Base-by-base conservation (phyloP, 2,888 invertebrate species). In the Gymnocheta viridis region DNA sequence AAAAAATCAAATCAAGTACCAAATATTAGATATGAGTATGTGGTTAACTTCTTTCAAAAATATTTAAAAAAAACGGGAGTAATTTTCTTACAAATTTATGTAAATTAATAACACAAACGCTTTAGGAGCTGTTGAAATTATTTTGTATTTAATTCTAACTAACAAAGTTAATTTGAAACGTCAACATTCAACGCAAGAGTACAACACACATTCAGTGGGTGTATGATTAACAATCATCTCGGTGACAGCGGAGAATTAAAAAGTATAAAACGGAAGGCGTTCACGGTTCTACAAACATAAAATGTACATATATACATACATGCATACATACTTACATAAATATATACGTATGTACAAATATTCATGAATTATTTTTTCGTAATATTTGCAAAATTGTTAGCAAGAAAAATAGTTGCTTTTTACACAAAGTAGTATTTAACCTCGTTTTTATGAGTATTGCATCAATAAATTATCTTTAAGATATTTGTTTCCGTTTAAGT, bases 381-480 rank as follows among this genome's bases (percentile, higher is more conserved):
- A n/a, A 6, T 14, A 66, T 56, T 73, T 49, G 73, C 62, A 73
- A 73, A 51, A 7, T 27, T 41, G 14, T 19, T 10, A 19, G 0
- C 19, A 32, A 27, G 14, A 51, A 49, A 51, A 38, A 35, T 35
- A 14, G 14, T 9, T 35, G 17, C 14, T 54, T 64, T 29, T 54
- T 4, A n/a, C n/a, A 29, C 19, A 35, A 69, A 60, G 19, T 51
- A 60, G 49, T 41, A 66, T 72, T 80, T 80, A 66, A 58, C 79
- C 79, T 80, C 79, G 79, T 64, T 80, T 72, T 24, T 38, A 32
- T 19, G 14, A n/a, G 14, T 4, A 38, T 72, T 80, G 47, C 38
- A 69, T 58, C n/a, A 64, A 80, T 80, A 72, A 72, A 49, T 80
- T 80, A 80, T 80, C 79, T 80, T 72, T 35, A 64, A 72, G 64